These are phyloP conservation scores for Agonopterix subpropinquella DNA, from an alignment of 2,888 invertebrate genomes.

Conservation along the genomic window DNA sequence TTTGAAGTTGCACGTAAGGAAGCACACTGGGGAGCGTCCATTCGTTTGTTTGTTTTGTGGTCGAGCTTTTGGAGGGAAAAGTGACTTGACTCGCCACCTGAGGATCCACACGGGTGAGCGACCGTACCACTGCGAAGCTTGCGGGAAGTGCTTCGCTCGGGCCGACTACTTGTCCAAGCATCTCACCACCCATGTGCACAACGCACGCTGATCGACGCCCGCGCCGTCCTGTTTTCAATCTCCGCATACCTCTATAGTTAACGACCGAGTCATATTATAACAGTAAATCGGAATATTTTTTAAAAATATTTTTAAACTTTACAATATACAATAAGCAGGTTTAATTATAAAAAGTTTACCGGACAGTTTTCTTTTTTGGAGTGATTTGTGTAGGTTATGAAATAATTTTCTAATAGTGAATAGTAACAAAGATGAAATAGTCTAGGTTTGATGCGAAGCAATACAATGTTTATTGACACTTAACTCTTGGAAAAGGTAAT, in stretches of 20 bases:
- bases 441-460: constrained; percentile 7
- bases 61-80: constrained; percentile 91
- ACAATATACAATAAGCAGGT: constrained; percentile 65
- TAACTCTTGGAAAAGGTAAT: too few species aligned
- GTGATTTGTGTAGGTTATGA: constrained; percentile 57
- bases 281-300: constrained; percentile 68
- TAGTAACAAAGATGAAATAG: constrained; percentile 39
- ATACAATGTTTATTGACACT: neutral
- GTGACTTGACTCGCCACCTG: constrained; percentile 89
- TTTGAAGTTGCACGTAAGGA: constrained; percentile 89
- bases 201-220: constrained; percentile 71
- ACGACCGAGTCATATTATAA: constrained; percentile 55
- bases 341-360: constrained; percentile 56
- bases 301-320: constrained; percentile 68
- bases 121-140: constrained; percentile 94
- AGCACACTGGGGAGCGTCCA: constrained; percentile 91
- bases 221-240: constrained; percentile 47
- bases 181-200: constrained; percentile 92
- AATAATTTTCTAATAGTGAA: constrained; percentile 55
- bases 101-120: constrained; percentile 93
- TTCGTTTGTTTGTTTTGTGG: constrained; percentile 94
- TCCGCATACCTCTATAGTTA: constrained; percentile 39
- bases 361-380: constrained; percentile 60
- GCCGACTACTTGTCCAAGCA: constrained; percentile 94
- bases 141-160: constrained; percentile 93